Conservation (phyloP, 2,888 invertebrate genomes). For the Lutraria lutraria region DNA sequence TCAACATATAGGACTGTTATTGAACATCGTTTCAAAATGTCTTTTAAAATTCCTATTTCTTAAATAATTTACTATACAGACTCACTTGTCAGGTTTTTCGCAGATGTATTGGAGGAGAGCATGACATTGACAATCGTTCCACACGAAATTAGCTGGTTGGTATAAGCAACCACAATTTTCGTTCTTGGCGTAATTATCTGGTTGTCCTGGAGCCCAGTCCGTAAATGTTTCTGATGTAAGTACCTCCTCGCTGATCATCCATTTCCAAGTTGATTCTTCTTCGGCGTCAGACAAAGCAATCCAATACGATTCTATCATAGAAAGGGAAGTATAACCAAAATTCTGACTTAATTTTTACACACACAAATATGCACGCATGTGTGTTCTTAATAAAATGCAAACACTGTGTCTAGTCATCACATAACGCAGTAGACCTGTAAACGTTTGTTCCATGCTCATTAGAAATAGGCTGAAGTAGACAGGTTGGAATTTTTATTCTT, state of each 20-base stretch:
- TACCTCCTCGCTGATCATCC: constrained; percentile 30
- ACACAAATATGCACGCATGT: too few species aligned
- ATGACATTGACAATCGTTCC: constrained; percentile 22
- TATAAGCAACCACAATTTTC: constrained; percentile 31
- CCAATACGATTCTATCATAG: constrained; percentile 11
- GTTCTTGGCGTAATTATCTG: not conserved
- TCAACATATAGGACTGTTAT: too few species aligned
- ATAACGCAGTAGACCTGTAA: too few species aligned
- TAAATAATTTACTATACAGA: not conserved
- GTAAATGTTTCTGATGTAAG: constrained; percentile 2
- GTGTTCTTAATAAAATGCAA: too few species aligned
- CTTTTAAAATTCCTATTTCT: too few species aligned
- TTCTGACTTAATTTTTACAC: too few species aligned
- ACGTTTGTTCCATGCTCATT: too few species aligned
- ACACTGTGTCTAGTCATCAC: too few species aligned
- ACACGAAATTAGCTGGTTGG: not conserved
- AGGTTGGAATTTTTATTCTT: too few species aligned
- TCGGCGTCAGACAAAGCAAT: constrained; percentile 11
- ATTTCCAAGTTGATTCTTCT: constrained; percentile 29
- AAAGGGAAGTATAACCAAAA: not conserved
- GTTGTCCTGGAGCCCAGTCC: constrained; percentile 28
- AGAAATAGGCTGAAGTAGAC: too few species aligned
- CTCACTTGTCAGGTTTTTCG: constrained; percentile 25
- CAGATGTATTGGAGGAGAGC: not conserved
- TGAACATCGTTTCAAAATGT: too few species aligned